phyloP scores from a whole-genome alignment of 2,113 vertebrate species.

The Pogona vitticeps region DNA sequence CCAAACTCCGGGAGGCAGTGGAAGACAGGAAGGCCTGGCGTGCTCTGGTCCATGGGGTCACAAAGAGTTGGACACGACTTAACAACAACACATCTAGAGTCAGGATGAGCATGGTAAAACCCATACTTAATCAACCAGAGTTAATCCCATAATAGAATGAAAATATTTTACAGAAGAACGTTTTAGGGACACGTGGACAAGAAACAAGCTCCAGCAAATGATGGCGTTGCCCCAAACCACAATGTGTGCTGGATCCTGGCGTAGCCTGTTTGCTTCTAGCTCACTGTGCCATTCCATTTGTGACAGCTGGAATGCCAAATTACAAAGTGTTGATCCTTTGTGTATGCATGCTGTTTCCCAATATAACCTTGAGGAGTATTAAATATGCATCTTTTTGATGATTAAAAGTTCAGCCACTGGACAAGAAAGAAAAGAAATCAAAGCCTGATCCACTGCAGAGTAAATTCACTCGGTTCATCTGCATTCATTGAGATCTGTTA shows the following conservation, averaged over 20 bases:
- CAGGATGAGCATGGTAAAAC: neutral
- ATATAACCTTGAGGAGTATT: neutral
- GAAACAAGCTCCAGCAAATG: conserved; percentile 8
- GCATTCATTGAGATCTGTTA: neutral
- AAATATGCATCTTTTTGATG: neutral
- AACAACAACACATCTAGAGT: no score
- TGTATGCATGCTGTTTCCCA: neutral
- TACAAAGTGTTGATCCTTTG: neutral
- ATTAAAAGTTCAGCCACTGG: conserved; percentile 37
- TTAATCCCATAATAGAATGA: neutral
- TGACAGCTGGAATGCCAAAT: conserved; percentile 26
- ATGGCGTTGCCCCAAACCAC: conserved; percentile 14
- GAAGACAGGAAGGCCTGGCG: no score
- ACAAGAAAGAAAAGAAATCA: conserved; percentile 18
- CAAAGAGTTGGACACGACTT: no score
- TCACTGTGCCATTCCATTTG: neutral
- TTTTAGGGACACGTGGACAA: neutral
- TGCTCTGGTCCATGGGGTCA: no score
- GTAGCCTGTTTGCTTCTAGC: conserved; percentile 17
- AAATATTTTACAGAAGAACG: conserved; percentile 25
- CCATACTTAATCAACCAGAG: neutral
- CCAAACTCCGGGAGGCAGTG: no score
- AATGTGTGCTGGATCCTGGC: conserved; percentile 16
- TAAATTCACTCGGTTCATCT: neutral
- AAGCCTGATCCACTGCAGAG: neutral